Base-by-base conservation (phyloP, 2,888 invertebrate species). In the Nomada fucata region DNA sequence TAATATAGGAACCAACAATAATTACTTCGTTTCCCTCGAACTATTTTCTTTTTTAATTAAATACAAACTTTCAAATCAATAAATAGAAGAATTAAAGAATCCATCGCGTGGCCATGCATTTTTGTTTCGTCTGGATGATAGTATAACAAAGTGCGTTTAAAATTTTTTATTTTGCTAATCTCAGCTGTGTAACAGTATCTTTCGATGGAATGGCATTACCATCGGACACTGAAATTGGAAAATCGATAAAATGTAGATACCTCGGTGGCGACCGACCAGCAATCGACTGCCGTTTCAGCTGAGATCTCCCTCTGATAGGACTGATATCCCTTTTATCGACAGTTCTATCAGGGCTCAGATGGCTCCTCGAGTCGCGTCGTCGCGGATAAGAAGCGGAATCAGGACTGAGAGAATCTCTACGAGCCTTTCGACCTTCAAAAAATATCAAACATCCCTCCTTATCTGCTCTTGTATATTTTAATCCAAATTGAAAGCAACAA, bases 371-470 rank as follows among this genome's bases (percentile, higher is more conserved):
- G 86, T 97, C 97, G 60, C 97, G 95, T 4, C 96, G 94, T 36
- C 96, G 95, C 52, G 96, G 95, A 88, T 93, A 92, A 76, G 97
- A 97, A 4, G 98, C 98, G 82, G 98, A 98, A 93, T 98, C 98
- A 0, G 98, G 98, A 84, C 97, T 98, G n/a, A 98, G 93, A 0
- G 98, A 98, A 92, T 98, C 98, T 61, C 98, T 95, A 26, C 98
- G 95, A 0, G 97, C 97, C 87, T 96, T 96, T 59, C 97, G 95
- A 69, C 97, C 97, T 78, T 94, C 59, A 29, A 70, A 53, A 18
- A 71, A 29, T 18, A 13, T 20, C 44, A 57, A 23, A 53, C 4
- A 23, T 36, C 15, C 42, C 15, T 13, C 36, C 36, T 36, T 36
- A 36, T 36, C 36, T 36, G 36, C 36, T 36, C 36, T 36, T 9